phyloP scores from a whole-genome alignment of 2,113 vertebrate genomes.

The Hemiprocne comata region DNA sequence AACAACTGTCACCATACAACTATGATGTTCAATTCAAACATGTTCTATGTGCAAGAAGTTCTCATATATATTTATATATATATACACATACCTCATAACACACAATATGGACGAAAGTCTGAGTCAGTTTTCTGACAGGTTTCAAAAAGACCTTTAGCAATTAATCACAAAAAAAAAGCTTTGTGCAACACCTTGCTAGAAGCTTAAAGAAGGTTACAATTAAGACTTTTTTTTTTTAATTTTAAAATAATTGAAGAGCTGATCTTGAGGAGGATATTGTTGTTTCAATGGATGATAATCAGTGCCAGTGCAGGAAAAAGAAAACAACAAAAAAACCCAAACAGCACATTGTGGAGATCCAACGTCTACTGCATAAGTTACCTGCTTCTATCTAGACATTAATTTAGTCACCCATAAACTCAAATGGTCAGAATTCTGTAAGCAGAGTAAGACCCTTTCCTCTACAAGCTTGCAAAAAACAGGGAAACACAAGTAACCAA shows the following conservation, averaged over 20 bases:
- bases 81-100: background rate
- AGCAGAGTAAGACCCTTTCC: background rate
- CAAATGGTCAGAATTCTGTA: background rate
- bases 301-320: background rate
- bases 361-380: background rate
- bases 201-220: background rate
- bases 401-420: background rate
- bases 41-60: background rate
- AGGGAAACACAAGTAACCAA: rapidly evolving
- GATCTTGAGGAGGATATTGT: background rate
- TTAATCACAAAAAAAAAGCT: background rate
- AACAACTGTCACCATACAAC: background rate
- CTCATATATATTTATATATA: background rate
- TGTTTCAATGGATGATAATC: background rate
- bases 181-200: background rate
- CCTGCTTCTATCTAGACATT: background rate
- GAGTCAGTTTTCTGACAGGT: background rate
- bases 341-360: background rate
- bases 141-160: background rate
- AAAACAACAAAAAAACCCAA: too few species aligned
- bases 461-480: background rate
- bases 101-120: background rate
- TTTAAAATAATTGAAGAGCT: background rate
- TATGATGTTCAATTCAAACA: background rate
- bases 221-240: background rate